Conservation (phyloP, 2,888 invertebrate genomes). For the Tiphia femorata region DNA sequence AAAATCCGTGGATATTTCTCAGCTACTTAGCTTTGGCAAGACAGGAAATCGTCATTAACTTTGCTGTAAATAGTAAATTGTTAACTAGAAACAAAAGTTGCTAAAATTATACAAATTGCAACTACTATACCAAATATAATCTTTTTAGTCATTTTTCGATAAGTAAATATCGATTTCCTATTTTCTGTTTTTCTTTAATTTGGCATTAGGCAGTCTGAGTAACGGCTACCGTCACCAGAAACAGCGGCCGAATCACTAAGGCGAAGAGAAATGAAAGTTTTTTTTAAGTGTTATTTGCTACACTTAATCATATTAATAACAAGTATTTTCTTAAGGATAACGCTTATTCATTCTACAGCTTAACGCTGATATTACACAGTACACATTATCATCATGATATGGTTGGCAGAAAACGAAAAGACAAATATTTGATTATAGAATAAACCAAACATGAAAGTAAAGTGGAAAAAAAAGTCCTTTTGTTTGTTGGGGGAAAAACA, state of each 20-base stretch:
- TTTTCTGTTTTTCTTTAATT: constrained; percentile 53
- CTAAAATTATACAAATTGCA: no score
- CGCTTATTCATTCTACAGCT: constrained; percentile 13
- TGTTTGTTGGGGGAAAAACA: no score
- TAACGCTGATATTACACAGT: constrained; percentile 12
- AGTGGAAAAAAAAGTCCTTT: no score
- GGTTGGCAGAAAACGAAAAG: no score
- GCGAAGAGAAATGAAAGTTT: constrained; percentile 28
- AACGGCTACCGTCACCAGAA: constrained; percentile 38
- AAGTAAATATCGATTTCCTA: constrained; percentile 19
- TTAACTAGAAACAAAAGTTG: no score
- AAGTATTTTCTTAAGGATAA: constrained; percentile 11
- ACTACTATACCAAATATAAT: no score
- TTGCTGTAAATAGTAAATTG: constrained; percentile 16
- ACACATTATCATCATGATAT: constrained; percentile 27
- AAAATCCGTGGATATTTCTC: constrained; percentile 26
- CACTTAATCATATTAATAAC: constrained; percentile 17
- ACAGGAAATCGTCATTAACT: constrained; percentile 17
- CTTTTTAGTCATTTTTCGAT: constrained; percentile 13
- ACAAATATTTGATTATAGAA: no score
- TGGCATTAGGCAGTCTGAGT: constrained; percentile 65
- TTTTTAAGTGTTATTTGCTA: constrained; percentile 26
- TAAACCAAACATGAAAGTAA: no score
- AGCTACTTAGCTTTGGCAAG: constrained; percentile 36
- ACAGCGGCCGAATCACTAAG: constrained; percentile 26